phyloP scores from a whole-genome alignment of 30 jellyfish, hydroid and myxozoan genomes.

The Clytia hemisphaerica region DNA sequence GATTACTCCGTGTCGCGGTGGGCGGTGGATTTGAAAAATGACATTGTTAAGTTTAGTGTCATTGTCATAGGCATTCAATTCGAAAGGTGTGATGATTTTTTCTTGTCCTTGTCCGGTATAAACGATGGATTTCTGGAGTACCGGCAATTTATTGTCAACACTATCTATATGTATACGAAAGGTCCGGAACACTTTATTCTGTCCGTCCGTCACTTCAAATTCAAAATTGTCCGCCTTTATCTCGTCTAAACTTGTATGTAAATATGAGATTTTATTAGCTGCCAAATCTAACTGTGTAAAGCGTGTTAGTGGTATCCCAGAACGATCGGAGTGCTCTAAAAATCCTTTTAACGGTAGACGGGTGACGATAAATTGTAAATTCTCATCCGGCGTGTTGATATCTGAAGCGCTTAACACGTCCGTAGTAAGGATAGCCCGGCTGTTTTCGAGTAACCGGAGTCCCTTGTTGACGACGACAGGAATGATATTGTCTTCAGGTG shows the following conservation, averaged over 20 bases:
- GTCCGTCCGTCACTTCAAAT: slow-evolving; percentile 92
- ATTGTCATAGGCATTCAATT: slow-evolving; percentile 70
- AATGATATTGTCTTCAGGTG: slow-evolving; percentile 76
- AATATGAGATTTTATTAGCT: slow-evolving; percentile 71
- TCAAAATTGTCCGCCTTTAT: slow-evolving; percentile 82
- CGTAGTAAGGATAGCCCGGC: slow-evolving; percentile 70
- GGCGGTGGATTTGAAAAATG: slow-evolving; percentile 42
- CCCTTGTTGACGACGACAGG: slow-evolving; percentile 90
- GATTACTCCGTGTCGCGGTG: slow-evolving; percentile 73
- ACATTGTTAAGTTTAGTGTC: slow-evolving; percentile 60
- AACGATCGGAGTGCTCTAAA: slow-evolving; percentile 65
- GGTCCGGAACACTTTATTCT: slow-evolving; percentile 74
- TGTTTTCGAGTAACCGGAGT: slow-evolving; percentile 66
- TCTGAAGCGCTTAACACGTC: slow-evolving; percentile 95
- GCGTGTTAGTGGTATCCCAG: slow-evolving; percentile 74
- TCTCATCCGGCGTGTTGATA: slow-evolving; percentile 77
- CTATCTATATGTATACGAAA: slow-evolving; percentile 69
- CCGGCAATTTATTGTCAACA: slow-evolving; percentile 68
- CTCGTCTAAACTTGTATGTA: slow-evolving; percentile 82
- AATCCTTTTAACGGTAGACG: slow-evolving; percentile 82
- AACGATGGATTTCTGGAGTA: slow-evolving; percentile 36
- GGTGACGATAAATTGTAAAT: slow-evolving; percentile 58
- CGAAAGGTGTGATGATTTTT: slow-evolving; percentile 81
- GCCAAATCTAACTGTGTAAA: slow-evolving; percentile 92
- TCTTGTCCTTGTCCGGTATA: slow-evolving; percentile 61